Base-by-base conservation (phyloP, 2,888 invertebrate genomes). In the Onchidella celtica region DNA sequence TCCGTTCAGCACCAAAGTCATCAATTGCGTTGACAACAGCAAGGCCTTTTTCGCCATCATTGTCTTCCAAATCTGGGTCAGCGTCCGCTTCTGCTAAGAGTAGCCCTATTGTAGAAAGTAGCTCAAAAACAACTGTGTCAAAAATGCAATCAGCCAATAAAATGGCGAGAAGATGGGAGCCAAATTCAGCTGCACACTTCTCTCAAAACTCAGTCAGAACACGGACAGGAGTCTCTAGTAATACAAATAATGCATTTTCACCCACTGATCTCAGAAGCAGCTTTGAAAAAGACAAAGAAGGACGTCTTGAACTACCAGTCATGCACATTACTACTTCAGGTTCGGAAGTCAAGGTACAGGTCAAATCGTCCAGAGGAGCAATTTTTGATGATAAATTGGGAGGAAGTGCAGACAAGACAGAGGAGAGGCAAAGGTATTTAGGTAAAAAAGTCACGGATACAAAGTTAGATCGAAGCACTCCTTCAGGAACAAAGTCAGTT, bases 221-320 rank as follows among this genome's bases (percentile, higher is more conserved):
- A 14, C 55, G 55, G 24, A 34, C 65, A 66, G 57, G 36, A 59
- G 57, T 57, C 38, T 24, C 61, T 24, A 32, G 59, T 17, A 27
- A 55, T 38, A 73, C 57, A n/a, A 36, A 34, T 38, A 57, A 59
- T 34, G 24, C 59, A 73, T 59, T 59, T 73, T 36, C 29, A 34
- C 27, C 75, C n/a, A n/a, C 21, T 21, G 75, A 75, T 24, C 47
- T 40, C 27, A 78, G 27, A 63, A 68, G 29, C 14, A 68, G 14
- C 29, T 75, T 82, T 69, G 32, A 69, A 36, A 74, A 63, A 63
- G 77, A 78, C 40, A 73, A 68, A 57, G 77, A 78, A 57, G 78
- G 82, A 17, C 73, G 82, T 38, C 27, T 82, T 24, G 82, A 82
- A 63, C 24, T 82, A 17, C 82, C 82, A 2, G 82, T 82, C 0